Evolutionary conservation across 2,113 vertebrate genomes (phyloP).

Genomic region (Chaetops frenatus): DNA sequence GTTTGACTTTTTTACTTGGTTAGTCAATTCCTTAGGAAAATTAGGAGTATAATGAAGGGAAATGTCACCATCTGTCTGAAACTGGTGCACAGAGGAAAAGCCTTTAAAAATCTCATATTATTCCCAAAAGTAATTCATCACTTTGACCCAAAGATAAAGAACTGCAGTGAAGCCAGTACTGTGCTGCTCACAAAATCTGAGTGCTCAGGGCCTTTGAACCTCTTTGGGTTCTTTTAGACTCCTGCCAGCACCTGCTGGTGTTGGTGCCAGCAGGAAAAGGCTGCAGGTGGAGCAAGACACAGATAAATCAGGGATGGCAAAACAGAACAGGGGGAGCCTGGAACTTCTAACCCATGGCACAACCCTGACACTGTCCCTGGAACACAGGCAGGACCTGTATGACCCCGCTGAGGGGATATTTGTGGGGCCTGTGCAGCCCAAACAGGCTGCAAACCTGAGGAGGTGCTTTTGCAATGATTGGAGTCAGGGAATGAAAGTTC

Average conservation of each 20-base stretch:
- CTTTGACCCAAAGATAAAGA: constrained; percentile 27
- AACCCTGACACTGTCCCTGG: neutral
- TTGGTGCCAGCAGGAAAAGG: neutral
- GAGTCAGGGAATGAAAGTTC: neutral
- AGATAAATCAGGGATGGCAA: neutral
- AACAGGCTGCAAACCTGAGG: neutral
- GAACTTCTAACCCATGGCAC: neutral
- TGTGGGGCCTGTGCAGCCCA: neutral
- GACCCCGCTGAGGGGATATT: neutral
- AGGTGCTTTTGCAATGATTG: neutral
- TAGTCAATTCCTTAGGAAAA: constrained; percentile 48
- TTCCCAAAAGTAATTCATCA: neutral
- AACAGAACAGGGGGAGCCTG: neutral
- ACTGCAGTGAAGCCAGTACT: neutral
- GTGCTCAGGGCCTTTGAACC: neutral
- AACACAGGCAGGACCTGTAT: neutral
- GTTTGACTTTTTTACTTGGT: constrained; percentile 43
- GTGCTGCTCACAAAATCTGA: neutral
- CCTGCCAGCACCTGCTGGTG: neutral
- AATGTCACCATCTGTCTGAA: constrained; percentile 65
- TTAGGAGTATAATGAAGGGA: constrained; percentile 18
- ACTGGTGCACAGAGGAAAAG: neutral
- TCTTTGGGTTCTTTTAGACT: neutral
- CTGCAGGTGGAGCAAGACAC: neutral
- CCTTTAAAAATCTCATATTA: neutral